Evolutionary conservation across 1,140 invertebrate genomes (phyloP).

Genomic region (Wasmannia auropunctata): DNA sequence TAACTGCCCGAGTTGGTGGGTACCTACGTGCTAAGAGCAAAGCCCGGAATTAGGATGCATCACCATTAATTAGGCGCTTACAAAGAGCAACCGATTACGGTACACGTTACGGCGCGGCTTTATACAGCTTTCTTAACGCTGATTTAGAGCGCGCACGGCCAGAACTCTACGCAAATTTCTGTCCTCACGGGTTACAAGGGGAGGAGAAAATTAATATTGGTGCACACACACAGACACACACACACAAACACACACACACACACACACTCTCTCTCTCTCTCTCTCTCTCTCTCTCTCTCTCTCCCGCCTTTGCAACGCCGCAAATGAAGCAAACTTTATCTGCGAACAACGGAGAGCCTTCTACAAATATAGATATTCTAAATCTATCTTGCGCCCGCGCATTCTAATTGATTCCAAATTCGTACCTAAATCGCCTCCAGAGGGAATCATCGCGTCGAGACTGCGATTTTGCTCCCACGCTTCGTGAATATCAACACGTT

Average conservation of each 20-base stretch:
- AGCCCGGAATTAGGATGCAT: conserved; percentile 74
- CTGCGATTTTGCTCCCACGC: not conserved
- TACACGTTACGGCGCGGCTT: conserved; percentile 42
- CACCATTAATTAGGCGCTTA: conserved; percentile 73
- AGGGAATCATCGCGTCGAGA: not conserved
- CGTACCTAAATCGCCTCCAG: not conserved
- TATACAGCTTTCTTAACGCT: conserved; percentile 58
- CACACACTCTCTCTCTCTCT: not conserved
- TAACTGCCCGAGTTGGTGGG: conserved; percentile 39
- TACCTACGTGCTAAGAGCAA: conserved; percentile 36
- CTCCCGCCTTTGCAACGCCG: not conserved
- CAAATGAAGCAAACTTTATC: not conserved
- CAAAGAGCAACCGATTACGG: conserved; percentile 54
- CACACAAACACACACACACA: no score
- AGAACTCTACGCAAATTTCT: conserved; percentile 38
- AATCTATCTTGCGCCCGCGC: not conserved
- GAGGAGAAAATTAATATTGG: conserved; percentile 35
- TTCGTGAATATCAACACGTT: not conserved
- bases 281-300: not conserved
- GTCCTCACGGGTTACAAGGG: not conserved
- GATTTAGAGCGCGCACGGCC: conserved; percentile 22
- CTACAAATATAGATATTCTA: not conserved
- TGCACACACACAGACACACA: not conserved
- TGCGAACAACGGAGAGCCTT: not conserved
- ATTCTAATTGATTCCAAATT: not conserved